Percentiles rank a stretch among this genome's conserved stretches.
phyloP scores from a whole-genome alignment of 2,888 invertebrate genomes.

The Dryadula phaetusa region DNA sequence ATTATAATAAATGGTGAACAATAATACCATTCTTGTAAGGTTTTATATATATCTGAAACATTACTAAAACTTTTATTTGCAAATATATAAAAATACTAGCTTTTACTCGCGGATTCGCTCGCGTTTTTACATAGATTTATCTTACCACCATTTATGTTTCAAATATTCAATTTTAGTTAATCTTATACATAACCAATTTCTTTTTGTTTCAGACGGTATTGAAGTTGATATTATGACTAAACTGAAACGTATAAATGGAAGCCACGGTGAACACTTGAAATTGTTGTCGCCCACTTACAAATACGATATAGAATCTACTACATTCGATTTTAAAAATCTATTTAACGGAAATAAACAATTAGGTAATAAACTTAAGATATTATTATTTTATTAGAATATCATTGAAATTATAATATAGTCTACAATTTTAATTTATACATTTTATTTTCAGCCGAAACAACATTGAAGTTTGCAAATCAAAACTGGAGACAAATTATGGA shows the following conservation, averaged over 20 bases:
- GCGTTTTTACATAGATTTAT: no score
- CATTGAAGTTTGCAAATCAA: constrained; percentile 72
- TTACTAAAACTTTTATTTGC: neutral
- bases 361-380: constrained; percentile 55
- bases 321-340: constrained; percentile 72
- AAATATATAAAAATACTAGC: no score
- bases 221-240: constrained; percentile 66
- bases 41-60: no score
- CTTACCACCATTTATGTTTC: no score
- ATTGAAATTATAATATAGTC: neutral
- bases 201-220: constrained; percentile 59
- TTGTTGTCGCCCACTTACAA: constrained; percentile 67
- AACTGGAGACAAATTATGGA: constrained; percentile 80
- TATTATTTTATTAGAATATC: neutral
- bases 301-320: constrained; percentile 72
- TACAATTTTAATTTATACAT: neutral
- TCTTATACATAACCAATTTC: no score
- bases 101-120: no score
- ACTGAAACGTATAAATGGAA: constrained; percentile 60
- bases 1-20: no score
- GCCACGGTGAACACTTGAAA: constrained; percentile 64
- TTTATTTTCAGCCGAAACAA: constrained; percentile 57
- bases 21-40: no score
- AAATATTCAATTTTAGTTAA: no score
- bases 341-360: constrained; percentile 79